phyloP scores from a whole-genome alignment of 2,797 vertebrate species.

The Acestrorhynchus altus region DNA sequence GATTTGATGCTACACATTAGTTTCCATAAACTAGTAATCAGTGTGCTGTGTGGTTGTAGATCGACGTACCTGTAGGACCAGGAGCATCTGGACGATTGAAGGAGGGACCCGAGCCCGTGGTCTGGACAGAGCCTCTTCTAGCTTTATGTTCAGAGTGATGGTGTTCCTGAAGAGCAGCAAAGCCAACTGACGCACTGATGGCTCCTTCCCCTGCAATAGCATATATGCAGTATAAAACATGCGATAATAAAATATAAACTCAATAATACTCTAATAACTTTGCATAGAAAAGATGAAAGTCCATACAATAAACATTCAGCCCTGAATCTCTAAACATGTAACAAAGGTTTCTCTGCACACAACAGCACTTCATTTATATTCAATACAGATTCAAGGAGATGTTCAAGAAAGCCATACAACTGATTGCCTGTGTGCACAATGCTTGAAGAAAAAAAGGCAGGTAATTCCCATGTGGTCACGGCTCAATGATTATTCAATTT shows the following conservation, averaged over 20 bases:
- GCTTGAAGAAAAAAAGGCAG: neutral
- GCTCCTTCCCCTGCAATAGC: conserved; percentile 89
- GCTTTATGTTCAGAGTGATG: conserved; percentile 93
- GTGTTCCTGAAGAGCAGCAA: conserved; percentile 96
- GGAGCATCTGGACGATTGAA: conserved; percentile 96
- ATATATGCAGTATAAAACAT: neutral
- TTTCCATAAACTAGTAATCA: neutral
- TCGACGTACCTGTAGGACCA: conserved; percentile 92
- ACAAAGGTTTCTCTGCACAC: too few species aligned
- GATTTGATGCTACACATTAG: neutral
- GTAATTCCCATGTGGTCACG: neutral
- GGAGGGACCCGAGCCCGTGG: conserved; percentile 92
- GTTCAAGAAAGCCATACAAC: neutral
- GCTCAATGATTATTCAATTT: neutral
- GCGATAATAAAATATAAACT: too few species aligned
- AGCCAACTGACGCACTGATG: conserved; percentile 92
- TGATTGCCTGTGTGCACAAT: neutral
- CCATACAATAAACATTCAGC: too few species aligned
- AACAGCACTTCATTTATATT: too few species aligned
- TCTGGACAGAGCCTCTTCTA: conserved; percentile 93
- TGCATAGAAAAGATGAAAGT: too few species aligned
- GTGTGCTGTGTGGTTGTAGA: neutral
- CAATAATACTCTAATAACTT: too few species aligned
- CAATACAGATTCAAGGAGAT: neutral
- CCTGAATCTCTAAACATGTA: too few species aligned